Base-by-base conservation (phyloP, 2,888 invertebrate species). In the Nebria brevicollis region DNA sequence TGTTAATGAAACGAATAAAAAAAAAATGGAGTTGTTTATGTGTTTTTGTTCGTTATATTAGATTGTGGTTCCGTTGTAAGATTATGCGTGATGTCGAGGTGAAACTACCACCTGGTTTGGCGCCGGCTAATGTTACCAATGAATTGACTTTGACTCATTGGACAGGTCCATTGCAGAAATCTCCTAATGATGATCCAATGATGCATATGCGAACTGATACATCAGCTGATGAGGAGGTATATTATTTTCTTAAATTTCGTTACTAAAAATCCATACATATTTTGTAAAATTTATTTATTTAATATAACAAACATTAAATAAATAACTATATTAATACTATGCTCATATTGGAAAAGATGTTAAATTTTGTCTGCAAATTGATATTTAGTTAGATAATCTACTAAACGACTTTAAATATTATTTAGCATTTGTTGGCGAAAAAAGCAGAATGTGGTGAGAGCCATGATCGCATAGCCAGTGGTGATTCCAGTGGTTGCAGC, bases 11-110 rank as follows among this genome's bases (percentile, higher is more conserved):
- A 34, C 34, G 34, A 34, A 34, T 34, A 34, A 34, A 34, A 34
- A 34, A 34, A 34, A 34, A 5, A 1, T 34, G 34, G 34, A 34
- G 34, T 41, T 72, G 66, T 11, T 82, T 77, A 10, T 20, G 7
- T 34, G 13, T 43, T 74, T 74, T 43, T 75, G 82, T 80, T 87
- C 89, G 87, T 83, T 20, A 20, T 20, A 1, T 20, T 20, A 93
- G 93, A 86, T 86, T 91, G 41, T 93, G 93, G 88, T 89, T 90
- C 81, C 92, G 91, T 83, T 92, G 91, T 85, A 91, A 91, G 85
- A 91, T 90, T 84, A 94, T 94, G 93, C 91, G 91, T 85, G 92
- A 94, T 84, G 93, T 94, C 34, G 92, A 93, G 86, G 92, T 93
- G 13, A 93, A 93, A 84, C 87, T 94, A 83, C 94, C 94, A 26